These are phyloP conservation scores for Pedicia rivosa DNA, from an alignment of 2,888 invertebrate genomes.

Conservation along the genomic window DNA sequence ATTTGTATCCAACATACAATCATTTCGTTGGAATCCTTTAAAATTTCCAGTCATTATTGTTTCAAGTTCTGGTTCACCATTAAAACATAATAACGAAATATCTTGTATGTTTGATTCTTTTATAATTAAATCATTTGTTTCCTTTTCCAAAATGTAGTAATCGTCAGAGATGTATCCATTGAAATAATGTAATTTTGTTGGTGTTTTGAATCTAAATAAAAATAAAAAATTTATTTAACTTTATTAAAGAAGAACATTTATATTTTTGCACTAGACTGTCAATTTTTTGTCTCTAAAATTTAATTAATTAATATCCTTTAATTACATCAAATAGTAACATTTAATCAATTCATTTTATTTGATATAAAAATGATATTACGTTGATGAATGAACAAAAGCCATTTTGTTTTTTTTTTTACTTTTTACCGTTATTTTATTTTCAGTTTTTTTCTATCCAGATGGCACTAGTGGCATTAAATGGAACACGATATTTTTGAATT, in stretches of 20 bases:
- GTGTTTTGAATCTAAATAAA: background rate
- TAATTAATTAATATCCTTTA: too few relatives aligned
- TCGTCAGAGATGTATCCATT: conserved; percentile 13
- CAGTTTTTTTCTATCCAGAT: too few relatives aligned
- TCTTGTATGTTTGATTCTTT: conserved; percentile 10
- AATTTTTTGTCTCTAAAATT: too few relatives aligned
- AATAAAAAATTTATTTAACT: background rate
- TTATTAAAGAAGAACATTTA: too few relatives aligned
- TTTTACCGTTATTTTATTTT: too few relatives aligned
- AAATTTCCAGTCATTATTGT: conserved; percentile 35
- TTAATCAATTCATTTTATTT: background rate
- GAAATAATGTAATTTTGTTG: conserved; percentile 10
- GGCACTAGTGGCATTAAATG: too few relatives aligned
- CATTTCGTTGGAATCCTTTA: conserved; percentile 10
- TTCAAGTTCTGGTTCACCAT: conserved; percentile 46
- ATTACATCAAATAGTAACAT: too few relatives aligned
- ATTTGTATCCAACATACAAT: conserved; percentile 19
- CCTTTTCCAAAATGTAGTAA: conserved; percentile 14
- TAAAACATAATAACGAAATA: conserved; percentile 31
- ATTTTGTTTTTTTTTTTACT: too few relatives aligned
- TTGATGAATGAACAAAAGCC: too few relatives aligned
- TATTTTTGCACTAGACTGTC: too few relatives aligned
- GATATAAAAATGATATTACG: background rate
- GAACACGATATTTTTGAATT: too few relatives aligned
- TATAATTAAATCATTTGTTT: background rate